phyloP scores from a whole-genome alignment of 1,140 invertebrate species.

The Drosophila guanche region DNA sequence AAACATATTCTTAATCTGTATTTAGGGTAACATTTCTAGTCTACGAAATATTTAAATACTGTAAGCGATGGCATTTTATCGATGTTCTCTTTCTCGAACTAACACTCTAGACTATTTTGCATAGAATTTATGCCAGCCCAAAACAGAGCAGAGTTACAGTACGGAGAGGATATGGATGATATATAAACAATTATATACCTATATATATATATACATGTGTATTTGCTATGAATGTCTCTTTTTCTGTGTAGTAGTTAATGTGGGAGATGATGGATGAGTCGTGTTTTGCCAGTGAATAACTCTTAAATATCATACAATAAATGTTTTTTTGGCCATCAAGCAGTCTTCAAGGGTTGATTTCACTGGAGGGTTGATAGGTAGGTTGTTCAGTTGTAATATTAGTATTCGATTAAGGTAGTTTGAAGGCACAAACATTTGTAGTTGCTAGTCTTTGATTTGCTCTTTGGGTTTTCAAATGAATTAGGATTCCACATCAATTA shows the following conservation, averaged over 20 bases:
- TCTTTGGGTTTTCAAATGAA: not conserved
- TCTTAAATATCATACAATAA: constrained; percentile 47
- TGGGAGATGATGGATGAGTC: constrained; percentile 4
- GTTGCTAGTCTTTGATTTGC: not conserved
- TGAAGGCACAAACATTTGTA: not conserved
- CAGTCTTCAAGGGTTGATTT: not conserved
- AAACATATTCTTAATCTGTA: constrained; percentile 54
- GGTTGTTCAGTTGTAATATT: too few species aligned
- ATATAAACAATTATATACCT: constrained; percentile 8
- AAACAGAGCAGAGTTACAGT: not conserved
- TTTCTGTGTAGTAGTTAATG: not conserved
- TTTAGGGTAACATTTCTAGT: constrained; percentile 57
- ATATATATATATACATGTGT: constrained; percentile 21
- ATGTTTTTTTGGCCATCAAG: constrained; percentile 51
- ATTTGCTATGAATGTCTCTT: constrained; percentile 19
- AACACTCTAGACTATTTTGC: not conserved
- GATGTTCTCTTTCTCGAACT: constrained; percentile 21
- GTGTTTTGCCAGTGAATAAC: constrained; percentile 18
- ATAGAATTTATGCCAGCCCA: constrained; percentile 1
- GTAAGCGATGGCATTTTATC: constrained; percentile 48
- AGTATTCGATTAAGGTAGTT: not conserved
- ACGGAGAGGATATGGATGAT: not conserved
- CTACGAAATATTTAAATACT: constrained; percentile 48
- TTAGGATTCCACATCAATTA: not conserved
- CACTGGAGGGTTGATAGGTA: too few species aligned